Base-by-base conservation (phyloP, 2,113 vertebrate species). In the Cromileptes altivelis region DNA sequence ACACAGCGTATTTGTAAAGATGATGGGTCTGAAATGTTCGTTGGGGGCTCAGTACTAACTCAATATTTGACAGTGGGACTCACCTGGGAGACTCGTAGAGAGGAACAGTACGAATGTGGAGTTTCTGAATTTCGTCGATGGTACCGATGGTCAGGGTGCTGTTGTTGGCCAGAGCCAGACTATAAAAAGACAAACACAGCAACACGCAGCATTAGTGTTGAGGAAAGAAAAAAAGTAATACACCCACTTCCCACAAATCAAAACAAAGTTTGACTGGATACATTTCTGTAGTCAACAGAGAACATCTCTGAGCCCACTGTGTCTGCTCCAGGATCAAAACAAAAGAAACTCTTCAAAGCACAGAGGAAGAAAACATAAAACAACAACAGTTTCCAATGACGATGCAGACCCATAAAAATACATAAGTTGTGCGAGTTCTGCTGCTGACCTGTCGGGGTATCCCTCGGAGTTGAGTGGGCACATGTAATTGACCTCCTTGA, bases 401-500 rank as follows among this genome's bases (percentile, higher is more conserved):
- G 40, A 37, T 27, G 37, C 1, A 62, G 19, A 55, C 23, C 17
- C n/a, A 67, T 23, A 21, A 63, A 10, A 56, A 61, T 17, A 13
- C 45, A n/a, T 1, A 0, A 72, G 19, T 1, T 4, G 53, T 18
- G 7, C 4, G 49, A 18, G 30, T 33, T 57, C 1, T 30, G 68
- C 40, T 12, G 25, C 95, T 87, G 67, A 97, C 98, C 98, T 99
- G 95, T 99, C 98, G 0, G 98, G 98, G 55, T 99, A 99, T 0
- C 98, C 98, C 30, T 99, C 98, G 0, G 98, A 99, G 95, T 99
- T 99, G 87, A 99, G 97, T 0, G 98, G 98, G 88, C 98, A 99
- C 98, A 99, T 99, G 88, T 99, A 99, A 93, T 99, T 99, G 92
- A 99, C 98, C 85, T 99, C 98, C 92, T 99, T 99, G 81, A 99